These are phyloP conservation scores for Picus viridis DNA, from an alignment of 2,797 vertebrate species.

Conservation along the genomic window DNA sequence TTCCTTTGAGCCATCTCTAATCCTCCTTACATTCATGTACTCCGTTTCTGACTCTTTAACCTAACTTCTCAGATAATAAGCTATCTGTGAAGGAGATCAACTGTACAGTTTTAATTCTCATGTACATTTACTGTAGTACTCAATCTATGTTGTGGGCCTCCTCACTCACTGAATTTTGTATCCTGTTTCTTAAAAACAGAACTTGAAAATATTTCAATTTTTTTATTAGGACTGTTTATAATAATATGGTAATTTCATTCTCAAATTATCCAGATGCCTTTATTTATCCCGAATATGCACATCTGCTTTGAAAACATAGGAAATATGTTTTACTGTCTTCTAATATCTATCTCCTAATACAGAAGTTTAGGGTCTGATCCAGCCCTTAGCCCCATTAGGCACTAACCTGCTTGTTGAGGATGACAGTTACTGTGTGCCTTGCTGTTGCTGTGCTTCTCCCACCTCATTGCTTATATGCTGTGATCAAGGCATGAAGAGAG, in stretches of 20 bases:
- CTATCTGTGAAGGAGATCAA: background rate
- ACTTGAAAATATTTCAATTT: background rate
- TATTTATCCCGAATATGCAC: background rate
- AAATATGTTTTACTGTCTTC: background rate
- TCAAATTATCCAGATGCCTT: background rate
- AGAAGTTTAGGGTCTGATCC: background rate
- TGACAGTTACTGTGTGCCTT: background rate
- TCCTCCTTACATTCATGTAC: background rate
- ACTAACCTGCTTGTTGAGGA: background rate
- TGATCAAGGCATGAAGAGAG: background rate
- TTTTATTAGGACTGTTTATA: background rate
- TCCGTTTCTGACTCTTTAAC: background rate
- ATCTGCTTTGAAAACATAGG: background rate
- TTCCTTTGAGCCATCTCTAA: background rate
- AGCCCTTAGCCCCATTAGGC: background rate
- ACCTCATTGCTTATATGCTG: accelerated
- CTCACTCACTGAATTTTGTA: background rate
- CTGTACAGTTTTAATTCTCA: background rate
- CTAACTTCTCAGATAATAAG: background rate
- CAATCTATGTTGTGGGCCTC: background rate
- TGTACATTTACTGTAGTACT: background rate
- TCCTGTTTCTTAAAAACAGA: background rate
- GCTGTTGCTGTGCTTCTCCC: background rate
- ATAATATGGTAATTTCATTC: background rate
- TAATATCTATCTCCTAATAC: background rate